Conservation (phyloP, 1,140 invertebrate species). For the Drosophila mauritiana region DNA sequence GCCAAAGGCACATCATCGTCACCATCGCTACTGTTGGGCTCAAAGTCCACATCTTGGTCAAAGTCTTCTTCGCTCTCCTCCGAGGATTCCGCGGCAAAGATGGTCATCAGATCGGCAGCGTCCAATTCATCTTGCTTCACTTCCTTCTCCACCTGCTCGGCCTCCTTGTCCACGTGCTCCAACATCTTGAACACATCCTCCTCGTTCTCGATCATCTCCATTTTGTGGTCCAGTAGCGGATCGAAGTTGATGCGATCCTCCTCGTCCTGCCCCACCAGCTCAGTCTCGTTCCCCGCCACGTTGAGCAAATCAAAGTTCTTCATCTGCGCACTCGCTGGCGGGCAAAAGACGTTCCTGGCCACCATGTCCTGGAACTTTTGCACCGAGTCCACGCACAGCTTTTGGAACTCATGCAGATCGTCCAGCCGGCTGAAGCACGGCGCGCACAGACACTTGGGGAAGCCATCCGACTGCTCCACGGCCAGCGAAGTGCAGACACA, state of each 20-base stretch:
- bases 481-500: slow-evolving; percentile 70
- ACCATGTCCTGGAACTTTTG: slow-evolving; percentile 72
- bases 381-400: slow-evolving; percentile 72
- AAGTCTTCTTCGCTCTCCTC: slow-evolving; percentile 40
- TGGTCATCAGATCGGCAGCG: slow-evolving; percentile 28
- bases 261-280: slow-evolving; percentile 55
- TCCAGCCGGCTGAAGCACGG: slow-evolving; percentile 63
- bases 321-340: slow-evolving; percentile 30
- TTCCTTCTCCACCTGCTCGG: slow-evolving; percentile 59
- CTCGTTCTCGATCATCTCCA: slow-evolving; percentile 79
- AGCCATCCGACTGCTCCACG: slow-evolving; percentile 76
- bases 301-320: slow-evolving; percentile 62
- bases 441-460: slow-evolving; percentile 70
- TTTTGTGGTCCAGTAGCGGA: slow-evolving; percentile 77
- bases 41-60: slow-evolving; percentile 51
- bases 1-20: slow-evolving; percentile 76
- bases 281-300: slow-evolving; percentile 43
- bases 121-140: slow-evolving; percentile 41
- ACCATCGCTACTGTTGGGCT: slow-evolving; percentile 61
- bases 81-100: slow-evolving; percentile 41
- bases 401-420: slow-evolving; percentile 78
- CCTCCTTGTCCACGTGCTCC: slow-evolving; percentile 78
- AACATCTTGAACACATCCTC: slow-evolving; percentile 83
- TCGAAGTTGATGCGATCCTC: slow-evolving; percentile 79
- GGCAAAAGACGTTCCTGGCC: slow-evolving; percentile 53